Evolutionary conservation across 1,140 invertebrate species (phyloP).

Genomic region (Bombus soroeensis): DNA sequence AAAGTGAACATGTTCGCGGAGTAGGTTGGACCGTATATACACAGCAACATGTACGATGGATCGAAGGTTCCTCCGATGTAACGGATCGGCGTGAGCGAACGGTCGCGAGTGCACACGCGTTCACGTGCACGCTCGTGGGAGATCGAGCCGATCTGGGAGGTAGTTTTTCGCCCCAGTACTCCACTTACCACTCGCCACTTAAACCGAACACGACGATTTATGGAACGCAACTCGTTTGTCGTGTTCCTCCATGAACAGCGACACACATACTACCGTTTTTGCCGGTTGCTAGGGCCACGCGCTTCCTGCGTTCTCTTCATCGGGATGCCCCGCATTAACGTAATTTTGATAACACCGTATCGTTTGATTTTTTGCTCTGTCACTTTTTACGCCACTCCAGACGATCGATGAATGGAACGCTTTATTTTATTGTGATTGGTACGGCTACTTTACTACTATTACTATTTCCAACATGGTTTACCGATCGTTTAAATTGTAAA

Average conservation of each 20-base stretch:
- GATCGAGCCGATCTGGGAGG: conserved; percentile 68
- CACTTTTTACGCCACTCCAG: background rate
- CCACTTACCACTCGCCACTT: conserved; percentile 76
- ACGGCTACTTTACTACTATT: background rate
- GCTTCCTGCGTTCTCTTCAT: background rate
- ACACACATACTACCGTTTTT: conserved; percentile 56
- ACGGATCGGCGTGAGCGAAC: conserved; percentile 64
- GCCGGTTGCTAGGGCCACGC: conserved; percentile 18
- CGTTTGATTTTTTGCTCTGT: too few species aligned
- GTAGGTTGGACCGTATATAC: background rate
- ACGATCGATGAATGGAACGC: background rate
- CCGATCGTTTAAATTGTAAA: background rate
- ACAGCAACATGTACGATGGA: conserved; percentile 37
- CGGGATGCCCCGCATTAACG: background rate
- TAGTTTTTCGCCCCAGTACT: conserved; percentile 80
- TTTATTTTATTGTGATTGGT: background rate
- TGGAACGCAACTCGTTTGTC: conserved; percentile 65
- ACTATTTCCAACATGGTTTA: background rate
- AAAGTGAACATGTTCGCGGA: background rate
- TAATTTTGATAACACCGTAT: background rate
- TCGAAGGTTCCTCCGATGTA: conserved; percentile 75
- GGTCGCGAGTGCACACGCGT: background rate
- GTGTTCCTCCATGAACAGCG: conserved; percentile 50
- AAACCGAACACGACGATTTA: conserved; percentile 71
- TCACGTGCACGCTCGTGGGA: conserved; percentile 13